Evolutionary conservation across 2,888 invertebrate species (phyloP), one percentile per base, ranked within the genome.

Genomic region (Diaperis boleti): DNA sequence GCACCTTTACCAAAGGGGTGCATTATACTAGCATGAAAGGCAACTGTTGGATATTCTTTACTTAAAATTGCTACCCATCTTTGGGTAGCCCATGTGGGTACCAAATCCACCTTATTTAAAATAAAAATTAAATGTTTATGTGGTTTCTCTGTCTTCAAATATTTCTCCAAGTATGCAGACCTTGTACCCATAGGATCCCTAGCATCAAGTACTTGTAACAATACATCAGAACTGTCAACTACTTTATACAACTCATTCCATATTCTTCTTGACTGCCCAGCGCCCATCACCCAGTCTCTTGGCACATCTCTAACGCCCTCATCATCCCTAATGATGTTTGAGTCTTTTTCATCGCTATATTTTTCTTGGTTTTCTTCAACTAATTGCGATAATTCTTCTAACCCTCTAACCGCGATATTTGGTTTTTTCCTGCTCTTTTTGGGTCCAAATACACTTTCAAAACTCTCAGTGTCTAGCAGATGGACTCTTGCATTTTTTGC

Each of bases 201-300:
- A 0, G 98, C 98, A 85, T 99, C 99, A 63, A 99, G 84, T 2
- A 99, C 92, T 83, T 98, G 96, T 18, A 99, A 82, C 10, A 99
- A 83, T 2, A 99, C 97, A 86, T 99, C 99, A 0, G 98, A 96
- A 1, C 98, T 97, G 81, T 99, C 99, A 55, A 99, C 90, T 18
- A 98, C 99, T 87, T 99, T 99, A 79, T 98, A 97, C 39, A 99
- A 82, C 80, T 99, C 99, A 84, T 96, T 97, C 99, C 99, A 99
- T 75, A 99, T 97, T 71, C 99, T 87, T 82, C 88, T 95, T 72
- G 98, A 98, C 82, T 96, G 96, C 0, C 99, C 97, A 17, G 97
- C 96, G 50, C 88, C 91, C 88, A 97, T 96, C 1, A 97, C 90
- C 92, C 96, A 95, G 80, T 98, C 98, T 66, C 94, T 87, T 42